Evolutionary conservation across 2,888 invertebrate genomes (phyloP).

Genomic region (Thumatha senex): DNA sequence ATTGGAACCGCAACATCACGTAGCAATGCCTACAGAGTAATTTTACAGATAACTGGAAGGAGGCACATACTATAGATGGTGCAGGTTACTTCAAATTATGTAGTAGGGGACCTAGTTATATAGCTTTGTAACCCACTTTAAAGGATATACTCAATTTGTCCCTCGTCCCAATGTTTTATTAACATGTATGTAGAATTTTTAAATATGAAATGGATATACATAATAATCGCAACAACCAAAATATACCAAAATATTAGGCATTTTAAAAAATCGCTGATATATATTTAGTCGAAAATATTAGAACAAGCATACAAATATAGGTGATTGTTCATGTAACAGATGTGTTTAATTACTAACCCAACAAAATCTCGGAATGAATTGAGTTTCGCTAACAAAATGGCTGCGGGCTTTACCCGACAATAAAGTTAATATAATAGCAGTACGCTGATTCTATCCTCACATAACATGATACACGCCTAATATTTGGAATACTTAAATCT

Average conservation of each 20-base stretch:
- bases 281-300: slow-evolving; percentile 59
- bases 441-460: slow-evolving; percentile 64
- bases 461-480: slow-evolving; percentile 66
- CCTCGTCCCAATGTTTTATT: background rate
- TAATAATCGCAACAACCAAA: slow-evolving; percentile 54
- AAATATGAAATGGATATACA: slow-evolving; percentile 36
- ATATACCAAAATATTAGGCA: slow-evolving; percentile 49
- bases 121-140: too few species aligned
- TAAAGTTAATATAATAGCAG: slow-evolving; percentile 79
- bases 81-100: background rate
- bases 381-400: slow-evolving; percentile 69
- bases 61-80: slow-evolving; percentile 3
- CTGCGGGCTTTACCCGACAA: slow-evolving; percentile 52
- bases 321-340: slow-evolving; percentile 70
- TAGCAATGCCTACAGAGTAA: slow-evolving; percentile 16
- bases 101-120: too few species aligned
- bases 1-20: slow-evolving; percentile 49
- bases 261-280: slow-evolving; percentile 49
- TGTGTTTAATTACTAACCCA: slow-evolving; percentile 80
- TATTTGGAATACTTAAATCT: slow-evolving; percentile 73
- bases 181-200: too few species aligned
- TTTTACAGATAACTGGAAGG: background rate
- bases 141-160: too few species aligned
- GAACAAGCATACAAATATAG: slow-evolving; percentile 53
- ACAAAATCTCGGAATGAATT: slow-evolving; percentile 71